Conservation (phyloP, 2,888 invertebrate species). For the Drosophila sordidula region DNA sequence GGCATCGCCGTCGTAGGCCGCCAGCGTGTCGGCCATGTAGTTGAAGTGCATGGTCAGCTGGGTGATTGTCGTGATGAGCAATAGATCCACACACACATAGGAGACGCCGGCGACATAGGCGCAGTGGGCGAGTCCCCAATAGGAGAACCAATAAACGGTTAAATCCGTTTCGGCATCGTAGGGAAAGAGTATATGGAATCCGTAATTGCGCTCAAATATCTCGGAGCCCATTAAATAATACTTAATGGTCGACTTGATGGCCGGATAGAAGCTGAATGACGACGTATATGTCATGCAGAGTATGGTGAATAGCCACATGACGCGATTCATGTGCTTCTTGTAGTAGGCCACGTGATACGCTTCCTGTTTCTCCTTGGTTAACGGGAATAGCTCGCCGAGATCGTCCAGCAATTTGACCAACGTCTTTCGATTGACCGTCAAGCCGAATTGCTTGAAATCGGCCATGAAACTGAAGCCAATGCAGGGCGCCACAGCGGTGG, state of each 20-base stretch:
- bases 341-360: conserved; percentile 53
- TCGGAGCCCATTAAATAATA: conserved; percentile 64
- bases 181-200: conserved; percentile 66
- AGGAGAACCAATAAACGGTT: conserved; percentile 68
- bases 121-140: conserved; percentile 66
- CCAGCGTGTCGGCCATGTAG: conserved; percentile 66
- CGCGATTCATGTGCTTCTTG: conserved; percentile 54
- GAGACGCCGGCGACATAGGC: conserved; percentile 75
- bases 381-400: conserved; percentile 67
- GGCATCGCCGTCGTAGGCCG: conserved; percentile 48
- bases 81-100: conserved; percentile 75
- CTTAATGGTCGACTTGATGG: conserved; percentile 62
- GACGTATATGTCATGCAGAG: conserved; percentile 75
- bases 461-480: conserved; percentile 76
- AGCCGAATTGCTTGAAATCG: conserved; percentile 70
- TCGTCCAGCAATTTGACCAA: conserved; percentile 64
- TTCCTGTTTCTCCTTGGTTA: conserved; percentile 44
- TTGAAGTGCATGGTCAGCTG: conserved; percentile 77
- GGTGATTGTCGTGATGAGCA: conserved; percentile 74
- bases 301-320: conserved; percentile 67
- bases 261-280: conserved; percentile 75
- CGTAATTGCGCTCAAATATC: conserved; percentile 68
- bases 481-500: conserved; percentile 78
- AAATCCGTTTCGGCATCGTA: conserved; percentile 58
- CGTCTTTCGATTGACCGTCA: conserved; percentile 53